Evolutionary conservation across 1,140 invertebrate genomes (phyloP).

Genomic region (Bombus turneri): DNA sequence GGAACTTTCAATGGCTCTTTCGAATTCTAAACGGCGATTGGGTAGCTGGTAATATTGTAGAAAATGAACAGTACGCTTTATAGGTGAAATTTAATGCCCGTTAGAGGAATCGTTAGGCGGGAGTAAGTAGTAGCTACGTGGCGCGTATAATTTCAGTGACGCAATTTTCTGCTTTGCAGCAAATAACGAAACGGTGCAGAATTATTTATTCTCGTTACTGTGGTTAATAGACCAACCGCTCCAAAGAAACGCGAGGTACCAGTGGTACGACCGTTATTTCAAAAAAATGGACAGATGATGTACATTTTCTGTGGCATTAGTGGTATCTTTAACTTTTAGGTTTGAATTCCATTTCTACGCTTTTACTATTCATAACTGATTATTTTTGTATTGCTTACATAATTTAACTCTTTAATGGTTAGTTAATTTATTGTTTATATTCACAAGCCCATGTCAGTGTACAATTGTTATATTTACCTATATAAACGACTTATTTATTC

Average conservation of each 20-base stretch:
- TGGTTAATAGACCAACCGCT: constrained; percentile 17
- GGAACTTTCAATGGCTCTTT: constrained; percentile 20
- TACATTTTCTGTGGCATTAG: background rate
- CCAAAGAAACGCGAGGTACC: background rate
- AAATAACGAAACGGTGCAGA: constrained; percentile 11
- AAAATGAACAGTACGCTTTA: constrained; percentile 30
- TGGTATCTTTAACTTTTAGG: background rate
- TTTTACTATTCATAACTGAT: background rate
- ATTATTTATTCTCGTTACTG: constrained; percentile 28
- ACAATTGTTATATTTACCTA: too few relatives aligned
- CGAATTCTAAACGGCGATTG: background rate
- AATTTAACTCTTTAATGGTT: background rate
- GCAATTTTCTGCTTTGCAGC: constrained; percentile 32
- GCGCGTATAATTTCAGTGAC: constrained; percentile 15
- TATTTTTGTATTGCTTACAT: background rate
- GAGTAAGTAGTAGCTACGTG: background rate
- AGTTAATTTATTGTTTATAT: too few relatives aligned
- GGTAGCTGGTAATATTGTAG: background rate
- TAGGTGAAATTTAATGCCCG: constrained; percentile 30
- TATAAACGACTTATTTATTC: too few relatives aligned
- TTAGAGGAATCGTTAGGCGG: background rate
- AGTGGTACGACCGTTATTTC: constrained; percentile 11
- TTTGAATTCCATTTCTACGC: background rate
- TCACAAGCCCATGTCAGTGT: too few relatives aligned
- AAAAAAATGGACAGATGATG: background rate